These are phyloP conservation scores for Zoanthus solanderi DNA, from an alignment of 92 coral and sea anemone species.

Conservation along the genomic window DNA sequence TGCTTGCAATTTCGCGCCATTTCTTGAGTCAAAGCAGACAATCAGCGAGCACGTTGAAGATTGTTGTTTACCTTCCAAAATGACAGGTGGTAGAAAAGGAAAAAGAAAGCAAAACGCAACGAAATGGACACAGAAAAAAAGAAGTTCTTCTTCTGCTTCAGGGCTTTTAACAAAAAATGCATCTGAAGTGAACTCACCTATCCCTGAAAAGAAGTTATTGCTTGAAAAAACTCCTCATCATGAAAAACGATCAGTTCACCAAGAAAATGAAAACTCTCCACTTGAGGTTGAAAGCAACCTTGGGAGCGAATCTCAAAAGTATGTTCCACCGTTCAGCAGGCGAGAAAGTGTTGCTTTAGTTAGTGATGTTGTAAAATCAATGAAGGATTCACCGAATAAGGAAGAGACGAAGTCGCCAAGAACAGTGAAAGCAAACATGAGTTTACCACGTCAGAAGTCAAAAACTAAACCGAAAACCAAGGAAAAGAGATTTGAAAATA, in stretches of 20 bases:
- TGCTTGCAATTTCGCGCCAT: conserved; percentile 1
- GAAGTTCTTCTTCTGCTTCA: neutral
- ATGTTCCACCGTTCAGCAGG: conserved; percentile 68
- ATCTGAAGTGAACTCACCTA: neutral
- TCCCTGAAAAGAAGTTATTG: conserved; percentile 18
- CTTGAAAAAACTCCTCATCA: conserved; percentile 3
- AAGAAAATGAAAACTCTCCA: neutral
- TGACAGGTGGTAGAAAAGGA: conserved; percentile 35
- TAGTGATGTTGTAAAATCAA: neutral
- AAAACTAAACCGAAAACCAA: neutral
- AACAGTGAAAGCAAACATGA: conserved; percentile 10
- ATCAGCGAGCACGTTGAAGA: neutral
- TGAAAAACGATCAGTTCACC: neutral
- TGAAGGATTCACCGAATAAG: neutral
- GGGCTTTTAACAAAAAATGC: neutral
- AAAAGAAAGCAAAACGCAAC: conserved; percentile 14
- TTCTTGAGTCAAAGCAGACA: neutral
- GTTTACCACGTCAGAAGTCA: neutral
- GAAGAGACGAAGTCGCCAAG: conserved; percentile 5
- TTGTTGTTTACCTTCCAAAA: conserved; percentile 1
- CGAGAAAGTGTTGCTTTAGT: conserved; percentile 13
- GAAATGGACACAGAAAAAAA: conserved; percentile 10
- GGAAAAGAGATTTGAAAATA: neutral
- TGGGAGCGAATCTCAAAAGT: conserved; percentile 30
- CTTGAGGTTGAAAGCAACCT: neutral